Evolutionary conservation across 2,888 invertebrate genomes (phyloP).

Genomic region (Venustoraphidia nigricollis): DNA sequence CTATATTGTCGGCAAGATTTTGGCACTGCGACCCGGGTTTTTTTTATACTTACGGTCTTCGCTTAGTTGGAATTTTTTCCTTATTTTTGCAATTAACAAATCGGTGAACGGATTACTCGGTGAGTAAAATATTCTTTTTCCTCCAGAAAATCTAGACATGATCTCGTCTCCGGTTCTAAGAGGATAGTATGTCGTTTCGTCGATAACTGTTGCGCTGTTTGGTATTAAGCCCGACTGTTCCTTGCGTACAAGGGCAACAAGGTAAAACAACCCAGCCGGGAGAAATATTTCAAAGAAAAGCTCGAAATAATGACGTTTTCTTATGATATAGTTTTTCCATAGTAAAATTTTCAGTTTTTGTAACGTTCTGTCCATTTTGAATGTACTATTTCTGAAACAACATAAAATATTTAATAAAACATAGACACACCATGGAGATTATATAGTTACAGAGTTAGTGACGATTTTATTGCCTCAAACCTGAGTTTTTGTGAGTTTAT

Average conservation of each 20-base stretch:
- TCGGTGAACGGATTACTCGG: slow-evolving; percentile 19
- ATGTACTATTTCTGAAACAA: neutral
- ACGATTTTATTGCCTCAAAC: too few relatives aligned
- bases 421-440: too few relatives aligned
- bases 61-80: slow-evolving; percentile 18
- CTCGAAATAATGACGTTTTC: slow-evolving; percentile 23
- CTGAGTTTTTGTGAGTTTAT: too few relatives aligned
- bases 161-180: too few relatives aligned
- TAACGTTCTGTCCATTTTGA: slow-evolving; percentile 10
- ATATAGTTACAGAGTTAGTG: too few relatives aligned
- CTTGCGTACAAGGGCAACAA: slow-evolving; percentile 23
- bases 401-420: too few relatives aligned
- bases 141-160: too few relatives aligned
- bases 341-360: slow-evolving; percentile 19
- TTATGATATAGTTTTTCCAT: slow-evolving; percentile 23
- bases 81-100: slow-evolving; percentile 19
- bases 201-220: too few relatives aligned
- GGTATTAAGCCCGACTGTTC: neutral
- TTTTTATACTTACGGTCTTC: slow-evolving; percentile 18
- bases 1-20: too few relatives aligned
- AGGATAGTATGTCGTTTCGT: too few relatives aligned
- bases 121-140: slow-evolving; percentile 15
- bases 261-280: slow-evolving; percentile 21
- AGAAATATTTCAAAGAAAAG: slow-evolving; percentile 21
- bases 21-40: too few relatives aligned